phyloP scores from a whole-genome alignment of 2,113 vertebrate species.

The Scopus umbretta region DNA sequence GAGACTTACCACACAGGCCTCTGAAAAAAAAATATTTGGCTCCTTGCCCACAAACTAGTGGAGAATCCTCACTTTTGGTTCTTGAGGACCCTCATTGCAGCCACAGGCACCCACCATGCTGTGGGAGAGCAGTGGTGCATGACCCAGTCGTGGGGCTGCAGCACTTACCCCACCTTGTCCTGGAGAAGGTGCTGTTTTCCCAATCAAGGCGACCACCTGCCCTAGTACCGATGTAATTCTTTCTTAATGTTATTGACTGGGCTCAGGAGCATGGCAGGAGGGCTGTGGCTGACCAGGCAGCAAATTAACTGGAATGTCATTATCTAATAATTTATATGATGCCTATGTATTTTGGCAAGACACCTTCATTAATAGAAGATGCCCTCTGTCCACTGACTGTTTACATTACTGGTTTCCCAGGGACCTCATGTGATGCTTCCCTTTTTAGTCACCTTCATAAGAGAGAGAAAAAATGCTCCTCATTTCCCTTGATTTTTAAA shows the following conservation, averaged over 20 bases:
- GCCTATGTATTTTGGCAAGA: background rate
- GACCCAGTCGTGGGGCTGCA: background rate
- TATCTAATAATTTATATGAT: slow-evolving; percentile 13
- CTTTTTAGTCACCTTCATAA: background rate
- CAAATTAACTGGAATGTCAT: slow-evolving; percentile 45
- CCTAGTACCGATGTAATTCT: background rate
- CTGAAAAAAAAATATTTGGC: background rate
- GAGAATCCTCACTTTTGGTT: background rate
- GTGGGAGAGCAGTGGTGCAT: fast-evolving
- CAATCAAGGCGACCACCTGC: background rate
- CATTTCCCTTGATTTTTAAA: background rate
- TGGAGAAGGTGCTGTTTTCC: background rate
- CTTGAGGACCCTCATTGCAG: background rate
- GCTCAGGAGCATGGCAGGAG: background rate
- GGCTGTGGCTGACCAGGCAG: slow-evolving; percentile 10
- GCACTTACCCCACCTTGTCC: background rate
- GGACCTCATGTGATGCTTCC: background rate
- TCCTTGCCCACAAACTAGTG: background rate
- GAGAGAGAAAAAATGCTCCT: background rate
- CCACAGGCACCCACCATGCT: fast-evolving
- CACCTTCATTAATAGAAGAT: slow-evolving; percentile 15
- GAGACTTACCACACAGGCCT: background rate
- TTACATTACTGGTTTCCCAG: background rate
- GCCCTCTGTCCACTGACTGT: background rate
- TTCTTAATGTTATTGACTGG: background rate